A percentile compares a stretch with the other conserved stretches of the same genome.
These are phyloP conservation scores for Heterodera filipjevi DNA, from an alignment of 2,888 invertebrate genomes.

Conservation along the genomic window DNA sequence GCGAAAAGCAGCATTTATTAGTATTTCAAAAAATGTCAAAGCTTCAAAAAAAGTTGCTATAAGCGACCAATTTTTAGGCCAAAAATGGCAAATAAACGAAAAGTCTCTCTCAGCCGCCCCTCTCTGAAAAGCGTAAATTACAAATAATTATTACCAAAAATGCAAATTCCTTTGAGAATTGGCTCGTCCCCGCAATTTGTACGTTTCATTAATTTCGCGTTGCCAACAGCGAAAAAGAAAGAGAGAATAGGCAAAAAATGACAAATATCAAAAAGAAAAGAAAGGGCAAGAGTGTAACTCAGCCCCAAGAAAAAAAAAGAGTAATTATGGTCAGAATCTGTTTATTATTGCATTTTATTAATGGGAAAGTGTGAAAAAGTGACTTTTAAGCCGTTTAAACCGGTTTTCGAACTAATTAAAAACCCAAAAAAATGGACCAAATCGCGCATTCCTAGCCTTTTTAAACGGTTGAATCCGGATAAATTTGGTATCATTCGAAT, in stretches of 20 bases:
- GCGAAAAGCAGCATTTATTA: background rate
- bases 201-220: background rate
- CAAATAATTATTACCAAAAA: background rate
- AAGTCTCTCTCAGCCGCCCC: background rate
- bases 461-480: no score
- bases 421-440: no score
- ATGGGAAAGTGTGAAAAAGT: no score
- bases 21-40: background rate
- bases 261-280: background rate
- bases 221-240: background rate
- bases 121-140: background rate
- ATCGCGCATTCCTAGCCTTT: no score
- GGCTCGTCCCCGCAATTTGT: background rate
- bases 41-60: background rate
- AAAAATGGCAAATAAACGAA: background rate
- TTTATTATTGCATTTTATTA: no score
- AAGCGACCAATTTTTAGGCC: background rate
- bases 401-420: no score
- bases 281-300: no score
- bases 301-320: no score
- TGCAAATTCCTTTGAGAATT: background rate
- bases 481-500: no score
- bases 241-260: background rate
- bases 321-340: no score
- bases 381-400: no score